Evolutionary conservation across 2,888 invertebrate genomes (phyloP).

Genomic region (Molorchus minor): DNA sequence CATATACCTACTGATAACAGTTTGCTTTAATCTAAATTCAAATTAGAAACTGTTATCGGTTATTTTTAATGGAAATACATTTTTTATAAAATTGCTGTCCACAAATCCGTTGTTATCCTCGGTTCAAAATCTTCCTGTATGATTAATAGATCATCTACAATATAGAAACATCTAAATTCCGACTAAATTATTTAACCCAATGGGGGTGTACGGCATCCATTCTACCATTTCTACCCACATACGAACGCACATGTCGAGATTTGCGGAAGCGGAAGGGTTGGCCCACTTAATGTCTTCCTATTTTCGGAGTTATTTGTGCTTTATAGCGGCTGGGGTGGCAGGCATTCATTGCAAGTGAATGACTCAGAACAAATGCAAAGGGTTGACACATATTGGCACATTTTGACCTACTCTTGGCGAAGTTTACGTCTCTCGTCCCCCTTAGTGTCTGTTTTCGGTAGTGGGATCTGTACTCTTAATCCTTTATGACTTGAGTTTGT

Average conservation of each 20-base stretch:
- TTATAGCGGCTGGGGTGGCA: conserved; percentile 36
- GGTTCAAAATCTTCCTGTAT: too few species aligned
- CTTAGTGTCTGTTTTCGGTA: too few species aligned
- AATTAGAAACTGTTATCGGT: too few species aligned
- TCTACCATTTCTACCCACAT: conserved; percentile 46
- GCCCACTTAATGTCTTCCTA: conserved; percentile 51
- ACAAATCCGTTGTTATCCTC: too few species aligned
- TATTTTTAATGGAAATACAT: too few species aligned
- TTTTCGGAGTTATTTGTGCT: conserved; percentile 49
- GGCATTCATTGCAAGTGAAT: conserved; percentile 46
- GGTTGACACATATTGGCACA: conserved; percentile 56
- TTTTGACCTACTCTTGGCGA: conserved; percentile 38
- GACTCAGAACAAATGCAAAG: conserved; percentile 50
- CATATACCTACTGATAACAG: too few species aligned
- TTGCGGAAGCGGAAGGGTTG: conserved; percentile 61
- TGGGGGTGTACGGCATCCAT: conserved; percentile 30
- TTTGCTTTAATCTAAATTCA: too few species aligned
- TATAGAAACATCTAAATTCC: conserved; percentile 18
- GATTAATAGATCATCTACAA: conserved; percentile 11
- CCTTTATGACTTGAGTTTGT: too few species aligned
- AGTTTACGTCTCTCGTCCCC: conserved; percentile 24
- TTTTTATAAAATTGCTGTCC: too few species aligned
- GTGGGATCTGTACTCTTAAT: too few species aligned
- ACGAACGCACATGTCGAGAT: conserved; percentile 51
- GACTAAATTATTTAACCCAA: conserved; percentile 26